phyloP scores from a whole-genome alignment of 1,140 invertebrate genomes.

The Hydropsyche tenuis region DNA sequence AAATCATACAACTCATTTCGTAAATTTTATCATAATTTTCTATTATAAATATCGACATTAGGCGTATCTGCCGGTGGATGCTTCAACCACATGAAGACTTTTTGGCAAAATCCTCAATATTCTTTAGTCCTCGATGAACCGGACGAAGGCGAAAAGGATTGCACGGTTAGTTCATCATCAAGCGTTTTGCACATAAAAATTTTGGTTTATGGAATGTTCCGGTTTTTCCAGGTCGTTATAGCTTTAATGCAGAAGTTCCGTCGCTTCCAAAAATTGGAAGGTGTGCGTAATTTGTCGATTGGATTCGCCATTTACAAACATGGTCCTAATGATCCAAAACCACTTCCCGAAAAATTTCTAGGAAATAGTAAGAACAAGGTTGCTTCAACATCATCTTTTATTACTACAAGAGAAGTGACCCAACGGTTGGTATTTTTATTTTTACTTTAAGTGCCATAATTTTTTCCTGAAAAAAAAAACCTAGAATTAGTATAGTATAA shows the following conservation, averaged over 20 bases:
- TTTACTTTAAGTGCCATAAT: too few species aligned
- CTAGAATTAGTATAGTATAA: too few species aligned
- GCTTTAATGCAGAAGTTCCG: background rate
- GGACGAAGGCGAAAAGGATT: background rate
- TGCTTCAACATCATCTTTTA: slow-evolving; percentile 91
- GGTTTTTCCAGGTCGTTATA: background rate
- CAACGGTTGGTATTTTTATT: slow-evolving; percentile 74
- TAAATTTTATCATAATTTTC: background rate
- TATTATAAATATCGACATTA: background rate
- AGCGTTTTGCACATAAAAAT: background rate
- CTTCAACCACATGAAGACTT: background rate
- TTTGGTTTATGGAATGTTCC: background rate
- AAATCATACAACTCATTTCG: background rate
- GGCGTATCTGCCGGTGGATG: background rate
- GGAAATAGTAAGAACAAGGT: slow-evolving; percentile 89
- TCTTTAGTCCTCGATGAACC: background rate
- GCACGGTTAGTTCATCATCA: background rate
- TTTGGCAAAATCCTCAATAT: background rate
- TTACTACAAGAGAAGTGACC: slow-evolving; percentile 94
- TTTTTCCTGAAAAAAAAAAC: too few species aligned
- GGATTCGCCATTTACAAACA: background rate
- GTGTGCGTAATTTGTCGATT: background rate
- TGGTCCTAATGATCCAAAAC: background rate
- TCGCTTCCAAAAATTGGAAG: background rate
- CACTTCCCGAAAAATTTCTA: background rate